Base-by-base conservation (phyloP, 1,140 invertebrate species). In the Drosophila watanabei region DNA sequence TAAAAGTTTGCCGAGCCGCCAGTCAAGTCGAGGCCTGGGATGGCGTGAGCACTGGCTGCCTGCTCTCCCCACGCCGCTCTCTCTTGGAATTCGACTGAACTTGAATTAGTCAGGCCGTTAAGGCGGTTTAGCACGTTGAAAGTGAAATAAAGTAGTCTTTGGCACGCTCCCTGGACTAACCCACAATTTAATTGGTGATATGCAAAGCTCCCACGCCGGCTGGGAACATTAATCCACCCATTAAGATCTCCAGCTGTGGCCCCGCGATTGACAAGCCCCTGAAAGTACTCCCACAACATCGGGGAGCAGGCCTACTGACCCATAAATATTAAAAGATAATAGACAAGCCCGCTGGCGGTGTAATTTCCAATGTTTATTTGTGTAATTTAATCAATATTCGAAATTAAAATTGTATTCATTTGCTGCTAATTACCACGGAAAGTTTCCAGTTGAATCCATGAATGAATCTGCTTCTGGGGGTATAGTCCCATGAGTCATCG, bases 61-160 rank as follows among this genome's bases (percentile, higher is more conserved):
- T 43, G 43, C 35, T 66, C 64, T 56, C 73, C 62, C 59, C 59
- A 64, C 16, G 45, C 7, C 54, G 14, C 80, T 76, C 45, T 65
- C 79, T 65, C 79, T 78, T 65, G 49, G 57, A 69, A 75, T 79
- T 71, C 75, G 69, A 75, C 63, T 88, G 85, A 88, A 89, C 84
- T 88, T 88, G 84, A 89, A 89, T 89, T 89, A 88, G 84, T 88
- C 84, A 84, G 73, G 63, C 41, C 24, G 54, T 64, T 60, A 61
- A 68, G 64, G 68, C 63, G 59, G 39, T 28, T 58, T 76, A 76
- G 20, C 75, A 57, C 75, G 11, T 56, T 46, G 54, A 48, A 39
- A 52, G 49, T 33, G 45, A 45, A 49, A 46, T 20, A 52, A 77
- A 77, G 68, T 75, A 61, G 59, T 52, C 32, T 75, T 75, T 45